Percentiles rank a stretch among this genome's conserved stretches.
Evolutionary conservation across 2,888 invertebrate species (phyloP).

Genomic region (Timema cristinae): DNA sequence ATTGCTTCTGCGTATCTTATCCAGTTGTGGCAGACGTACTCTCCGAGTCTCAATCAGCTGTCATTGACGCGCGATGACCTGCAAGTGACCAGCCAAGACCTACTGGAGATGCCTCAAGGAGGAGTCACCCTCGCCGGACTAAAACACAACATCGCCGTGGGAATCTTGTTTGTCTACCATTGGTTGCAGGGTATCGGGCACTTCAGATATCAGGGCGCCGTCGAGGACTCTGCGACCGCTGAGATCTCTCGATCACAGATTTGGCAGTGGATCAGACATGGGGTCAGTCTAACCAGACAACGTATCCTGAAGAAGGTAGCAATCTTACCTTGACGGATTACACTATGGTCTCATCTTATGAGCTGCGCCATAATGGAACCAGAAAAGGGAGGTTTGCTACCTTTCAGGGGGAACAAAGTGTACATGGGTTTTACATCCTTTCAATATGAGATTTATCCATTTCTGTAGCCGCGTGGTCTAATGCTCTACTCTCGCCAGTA

Average conservation of each 20-base stretch:
- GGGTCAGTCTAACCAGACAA: slow-evolving; percentile 42
- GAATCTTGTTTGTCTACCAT: slow-evolving; percentile 62
- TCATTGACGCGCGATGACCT: slow-evolving; percentile 43
- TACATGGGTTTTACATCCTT: too few species aligned
- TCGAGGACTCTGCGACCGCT: slow-evolving; percentile 72
- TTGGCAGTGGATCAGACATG: slow-evolving; percentile 69
- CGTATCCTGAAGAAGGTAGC: too few species aligned
- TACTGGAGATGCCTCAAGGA: slow-evolving; percentile 57
- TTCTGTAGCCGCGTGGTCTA: too few species aligned
- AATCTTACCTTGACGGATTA: too few species aligned
- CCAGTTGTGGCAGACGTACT: slow-evolving; percentile 51
- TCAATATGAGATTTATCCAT: too few species aligned
- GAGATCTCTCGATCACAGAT: slow-evolving; percentile 69
- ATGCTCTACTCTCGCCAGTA: too few species aligned
- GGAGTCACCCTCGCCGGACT: slow-evolving; percentile 60
- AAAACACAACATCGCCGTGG: slow-evolving; percentile 60
- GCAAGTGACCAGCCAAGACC: slow-evolving; percentile 48
- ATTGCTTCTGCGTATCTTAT: neutral
- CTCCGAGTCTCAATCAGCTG: slow-evolving; percentile 52
- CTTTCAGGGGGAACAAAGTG: too few species aligned
- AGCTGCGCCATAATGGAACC: too few species aligned
- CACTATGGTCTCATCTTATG: too few species aligned
- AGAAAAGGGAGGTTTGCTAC: too few species aligned
- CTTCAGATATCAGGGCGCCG: slow-evolving; percentile 58
- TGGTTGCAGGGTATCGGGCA: slow-evolving; percentile 66